Evolutionary conservation across 2,797 vertebrate genomes (phyloP).

Genomic region (Tapera naevia): DNA sequence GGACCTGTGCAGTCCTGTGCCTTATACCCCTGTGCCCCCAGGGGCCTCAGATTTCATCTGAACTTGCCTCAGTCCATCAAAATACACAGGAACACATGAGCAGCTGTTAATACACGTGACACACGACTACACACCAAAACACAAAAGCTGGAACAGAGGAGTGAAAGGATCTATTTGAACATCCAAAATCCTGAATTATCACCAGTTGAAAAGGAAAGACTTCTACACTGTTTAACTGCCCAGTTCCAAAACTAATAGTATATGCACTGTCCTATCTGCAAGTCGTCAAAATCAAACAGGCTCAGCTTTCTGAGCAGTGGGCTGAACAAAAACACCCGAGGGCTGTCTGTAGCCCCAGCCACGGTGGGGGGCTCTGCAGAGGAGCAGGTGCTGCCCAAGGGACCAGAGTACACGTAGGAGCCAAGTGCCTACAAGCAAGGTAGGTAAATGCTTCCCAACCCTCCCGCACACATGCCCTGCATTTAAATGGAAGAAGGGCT

Average conservation of each 20-base stretch:
- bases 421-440: background rate
- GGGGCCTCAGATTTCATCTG: background rate
- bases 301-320: background rate
- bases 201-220: background rate
- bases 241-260: background rate
- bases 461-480: background rate
- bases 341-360: background rate
- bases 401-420: background rate
- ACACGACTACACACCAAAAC: background rate
- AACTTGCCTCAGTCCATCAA: background rate
- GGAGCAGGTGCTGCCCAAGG: background rate
- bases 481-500: background rate
- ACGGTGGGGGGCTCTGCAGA: fast-evolving
- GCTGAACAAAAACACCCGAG: background rate
- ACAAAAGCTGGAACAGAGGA: background rate
- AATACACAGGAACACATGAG: background rate
- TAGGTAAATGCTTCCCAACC: background rate
- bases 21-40: background rate
- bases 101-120: fast-evolving
- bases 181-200: background rate
- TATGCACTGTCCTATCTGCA: background rate
- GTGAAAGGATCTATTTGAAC: background rate
- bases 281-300: background rate
- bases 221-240: background rate
- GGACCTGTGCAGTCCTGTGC: background rate